Percentiles rank a stretch among this genome's conserved stretches.
Conservation (phyloP, 1,140 invertebrate genomes). For the Fopius arisanus region DNA sequence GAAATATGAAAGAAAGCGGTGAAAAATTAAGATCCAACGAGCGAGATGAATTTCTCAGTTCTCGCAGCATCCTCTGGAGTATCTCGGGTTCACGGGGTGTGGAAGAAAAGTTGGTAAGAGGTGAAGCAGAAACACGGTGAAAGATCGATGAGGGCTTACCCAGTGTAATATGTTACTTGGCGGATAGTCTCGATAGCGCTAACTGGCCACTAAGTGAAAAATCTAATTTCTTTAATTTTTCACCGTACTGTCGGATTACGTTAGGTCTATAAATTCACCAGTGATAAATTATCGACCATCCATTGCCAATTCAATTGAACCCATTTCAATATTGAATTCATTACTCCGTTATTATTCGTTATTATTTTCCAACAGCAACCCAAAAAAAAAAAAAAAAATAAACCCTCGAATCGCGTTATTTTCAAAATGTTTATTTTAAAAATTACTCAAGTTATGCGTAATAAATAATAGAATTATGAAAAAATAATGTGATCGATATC, state of each 20-base stretch:
- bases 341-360: too few species aligned
- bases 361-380: too few species aligned
- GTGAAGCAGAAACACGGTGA: background rate
- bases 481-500: too few species aligned
- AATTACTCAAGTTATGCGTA: too few species aligned
- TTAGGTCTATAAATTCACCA: background rate
- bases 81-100: background rate
- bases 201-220: slow-evolving; percentile 34
- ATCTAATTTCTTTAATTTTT: background rate
- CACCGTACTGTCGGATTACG: background rate
- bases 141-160: slow-evolving; percentile 29
- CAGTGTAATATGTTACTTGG: slow-evolving; percentile 24
- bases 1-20: background rate
- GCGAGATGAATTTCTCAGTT: background rate
- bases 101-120: background rate
- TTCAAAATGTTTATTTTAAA: too few species aligned
- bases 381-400: too few species aligned
- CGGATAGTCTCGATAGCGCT: slow-evolving; percentile 17
- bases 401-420: too few species aligned
- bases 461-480: too few species aligned
- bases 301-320: background rate
- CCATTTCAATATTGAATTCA: background rate
- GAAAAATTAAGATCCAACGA: background rate
- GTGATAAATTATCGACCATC: background rate
- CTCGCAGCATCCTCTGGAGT: background rate